phyloP scores from a whole-genome alignment of 2,113 vertebrate genomes.

The Catharus minimus region DNA sequence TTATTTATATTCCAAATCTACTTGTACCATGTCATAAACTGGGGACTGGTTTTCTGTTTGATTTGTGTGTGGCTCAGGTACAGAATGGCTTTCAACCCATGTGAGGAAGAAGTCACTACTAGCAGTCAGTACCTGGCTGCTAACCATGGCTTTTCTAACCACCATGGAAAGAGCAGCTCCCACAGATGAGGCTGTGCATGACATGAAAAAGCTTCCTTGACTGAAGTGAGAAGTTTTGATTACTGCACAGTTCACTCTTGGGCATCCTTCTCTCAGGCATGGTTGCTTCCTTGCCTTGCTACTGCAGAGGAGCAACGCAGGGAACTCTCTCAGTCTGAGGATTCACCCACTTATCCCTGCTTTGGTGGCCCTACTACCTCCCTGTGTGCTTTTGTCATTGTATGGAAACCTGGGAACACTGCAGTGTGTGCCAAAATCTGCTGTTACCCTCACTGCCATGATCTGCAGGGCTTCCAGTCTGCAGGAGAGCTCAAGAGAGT shows the following conservation, averaged over 20 bases:
- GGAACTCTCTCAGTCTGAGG: background rate
- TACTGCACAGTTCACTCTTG: background rate
- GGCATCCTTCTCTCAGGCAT: rapidly evolving
- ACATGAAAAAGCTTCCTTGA: background rate
- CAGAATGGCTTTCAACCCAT: background rate
- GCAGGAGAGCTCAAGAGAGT: background rate
- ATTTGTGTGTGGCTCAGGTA: background rate
- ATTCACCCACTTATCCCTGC: background rate
- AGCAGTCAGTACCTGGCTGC: background rate
- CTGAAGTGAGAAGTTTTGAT: background rate
- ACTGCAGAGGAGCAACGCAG: rapidly evolving
- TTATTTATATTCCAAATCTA: background rate
- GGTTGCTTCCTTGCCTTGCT: background rate
- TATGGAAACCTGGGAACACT: rapidly evolving
- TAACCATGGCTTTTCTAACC: background rate
- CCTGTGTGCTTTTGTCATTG: background rate
- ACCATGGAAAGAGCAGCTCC: background rate
- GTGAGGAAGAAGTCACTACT: background rate
- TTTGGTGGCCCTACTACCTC: background rate
- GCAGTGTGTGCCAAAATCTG: background rate
- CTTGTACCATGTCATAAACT: background rate
- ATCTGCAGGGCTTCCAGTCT: background rate
- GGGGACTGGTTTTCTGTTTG: background rate
- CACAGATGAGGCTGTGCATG: no score
- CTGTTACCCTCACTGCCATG: background rate